Evolutionary conservation across 2,888 invertebrate genomes (phyloP).

Genomic region (Acutogordius australiensis): DNA sequence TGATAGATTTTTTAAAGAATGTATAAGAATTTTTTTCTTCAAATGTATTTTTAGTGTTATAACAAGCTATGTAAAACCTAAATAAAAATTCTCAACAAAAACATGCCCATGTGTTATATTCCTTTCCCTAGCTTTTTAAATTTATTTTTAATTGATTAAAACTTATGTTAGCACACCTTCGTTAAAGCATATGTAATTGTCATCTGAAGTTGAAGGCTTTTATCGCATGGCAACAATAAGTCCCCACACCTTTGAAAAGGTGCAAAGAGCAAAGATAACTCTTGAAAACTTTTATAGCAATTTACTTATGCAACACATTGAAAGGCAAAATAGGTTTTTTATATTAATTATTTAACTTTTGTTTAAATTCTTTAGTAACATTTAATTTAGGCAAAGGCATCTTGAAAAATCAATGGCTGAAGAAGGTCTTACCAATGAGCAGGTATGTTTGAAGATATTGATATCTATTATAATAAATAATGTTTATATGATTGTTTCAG

Average conservation of each 20-base stretch:
- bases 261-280: slow-evolving; percentile 86
- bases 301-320: slow-evolving; percentile 78
- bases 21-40: no score
- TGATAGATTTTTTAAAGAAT: no score
- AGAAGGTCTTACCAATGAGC: slow-evolving; percentile 66
- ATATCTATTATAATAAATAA: no score
- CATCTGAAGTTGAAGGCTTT: no score
- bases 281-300: slow-evolving; percentile 97
- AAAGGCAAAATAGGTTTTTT: slow-evolving; percentile 36
- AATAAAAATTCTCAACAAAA: no score
- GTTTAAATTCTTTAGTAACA: slow-evolving; percentile 10
- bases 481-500: slow-evolving; percentile 22
- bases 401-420: slow-evolving; percentile 83
- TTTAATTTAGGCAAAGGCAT: slow-evolving; percentile 32
- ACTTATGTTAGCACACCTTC: background rate
- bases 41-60: no score
- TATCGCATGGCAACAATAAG: no score
- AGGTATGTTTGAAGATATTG: no score
- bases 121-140: background rate
- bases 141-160: background rate
- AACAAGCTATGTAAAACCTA: no score
- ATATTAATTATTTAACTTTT: slow-evolving; percentile 12
- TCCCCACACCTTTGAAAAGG: slow-evolving; percentile 63
- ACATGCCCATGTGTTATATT: no score
- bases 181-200: background rate